Conservation (phyloP, 2,113 vertebrate species). For the Verasper variegatus region DNA sequence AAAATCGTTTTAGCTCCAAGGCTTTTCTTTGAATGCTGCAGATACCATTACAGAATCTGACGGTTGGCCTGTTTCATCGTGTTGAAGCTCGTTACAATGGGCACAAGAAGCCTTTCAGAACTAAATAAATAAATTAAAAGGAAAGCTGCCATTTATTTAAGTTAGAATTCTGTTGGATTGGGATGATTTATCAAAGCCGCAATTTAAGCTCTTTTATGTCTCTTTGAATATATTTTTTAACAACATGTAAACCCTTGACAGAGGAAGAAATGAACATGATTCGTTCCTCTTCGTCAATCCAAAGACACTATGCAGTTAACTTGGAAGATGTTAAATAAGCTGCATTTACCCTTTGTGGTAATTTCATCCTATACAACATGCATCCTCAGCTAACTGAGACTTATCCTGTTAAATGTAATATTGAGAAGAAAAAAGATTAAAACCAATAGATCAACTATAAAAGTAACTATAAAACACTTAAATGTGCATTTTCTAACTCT, state of each 20-base stretch:
- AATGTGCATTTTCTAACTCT: background rate
- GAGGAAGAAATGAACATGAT: background rate
- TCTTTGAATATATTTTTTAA: background rate
- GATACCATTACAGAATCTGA: background rate
- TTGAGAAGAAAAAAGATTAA: background rate
- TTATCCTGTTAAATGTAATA: background rate
- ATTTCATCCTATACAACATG: background rate
- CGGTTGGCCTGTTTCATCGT: constrained; percentile 7
- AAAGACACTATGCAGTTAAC: background rate
- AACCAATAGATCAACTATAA: background rate
- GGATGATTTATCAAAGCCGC: background rate
- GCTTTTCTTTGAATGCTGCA: constrained; percentile 15
- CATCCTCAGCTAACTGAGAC: background rate
- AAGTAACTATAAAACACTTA: background rate
- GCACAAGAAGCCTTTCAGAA: background rate
- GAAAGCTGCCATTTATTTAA: background rate
- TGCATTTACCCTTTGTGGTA: background rate
- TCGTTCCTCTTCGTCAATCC: too few species aligned
- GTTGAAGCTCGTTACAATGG: background rate
- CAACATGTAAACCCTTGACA: background rate
- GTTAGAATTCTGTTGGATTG: background rate
- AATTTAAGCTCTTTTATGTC: background rate
- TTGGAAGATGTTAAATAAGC: background rate
- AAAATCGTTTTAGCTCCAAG: constrained; percentile 4
- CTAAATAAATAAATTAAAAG: background rate